These are phyloP conservation scores for Diadophis punctatus DNA, from an alignment of 2,113 vertebrate species.

Conservation along the genomic window DNA sequence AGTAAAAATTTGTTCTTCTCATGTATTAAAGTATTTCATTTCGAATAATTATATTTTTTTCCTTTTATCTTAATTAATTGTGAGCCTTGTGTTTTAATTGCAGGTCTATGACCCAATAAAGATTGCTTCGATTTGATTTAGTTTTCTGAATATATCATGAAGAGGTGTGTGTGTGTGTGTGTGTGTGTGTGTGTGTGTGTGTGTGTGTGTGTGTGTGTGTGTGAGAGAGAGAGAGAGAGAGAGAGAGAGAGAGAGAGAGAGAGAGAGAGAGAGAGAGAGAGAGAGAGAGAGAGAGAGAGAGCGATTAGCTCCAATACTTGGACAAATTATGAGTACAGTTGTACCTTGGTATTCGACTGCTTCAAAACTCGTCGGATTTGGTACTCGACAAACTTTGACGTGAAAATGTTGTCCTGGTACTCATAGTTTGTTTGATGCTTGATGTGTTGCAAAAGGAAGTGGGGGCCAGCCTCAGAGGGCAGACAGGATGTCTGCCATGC, in stretches of 20 bases:
- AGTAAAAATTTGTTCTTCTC: neutral
- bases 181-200: too few species aligned
- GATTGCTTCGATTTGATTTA: neutral
- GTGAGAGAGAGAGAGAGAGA: too few species aligned
- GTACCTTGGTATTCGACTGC: neutral
- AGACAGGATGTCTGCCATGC: neutral
- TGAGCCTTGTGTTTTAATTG: neutral
- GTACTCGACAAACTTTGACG: neutral
- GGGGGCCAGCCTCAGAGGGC: neutral
- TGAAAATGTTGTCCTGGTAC: neutral
- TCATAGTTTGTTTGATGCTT: neutral
- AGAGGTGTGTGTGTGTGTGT: neutral
- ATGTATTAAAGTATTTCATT: neutral
- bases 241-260: too few species aligned
- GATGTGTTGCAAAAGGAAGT: neutral
- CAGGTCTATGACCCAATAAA: neutral
- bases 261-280: too few species aligned
- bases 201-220: too few species aligned
- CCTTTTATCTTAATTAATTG: neutral
- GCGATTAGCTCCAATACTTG: neutral
- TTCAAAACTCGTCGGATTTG: neutral
- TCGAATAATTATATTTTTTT: neutral
- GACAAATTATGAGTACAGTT: neutral
- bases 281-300: too few species aligned
- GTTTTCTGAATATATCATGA: neutral